Conservation (phyloP, 2,888 invertebrate species). For the Ernsta delagoae region DNA sequence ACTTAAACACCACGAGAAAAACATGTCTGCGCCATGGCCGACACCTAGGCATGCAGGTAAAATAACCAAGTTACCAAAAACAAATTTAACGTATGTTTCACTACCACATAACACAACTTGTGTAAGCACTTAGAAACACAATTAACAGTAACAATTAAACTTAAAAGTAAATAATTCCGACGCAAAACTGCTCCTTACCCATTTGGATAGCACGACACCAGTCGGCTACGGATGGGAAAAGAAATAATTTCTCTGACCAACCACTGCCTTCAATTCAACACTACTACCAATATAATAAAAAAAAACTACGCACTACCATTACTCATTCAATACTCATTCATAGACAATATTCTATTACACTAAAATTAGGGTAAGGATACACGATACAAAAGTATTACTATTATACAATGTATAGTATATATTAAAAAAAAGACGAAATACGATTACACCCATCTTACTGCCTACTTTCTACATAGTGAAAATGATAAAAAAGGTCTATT, state of each 20-base stretch:
- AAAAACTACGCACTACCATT: conserved; percentile 39
- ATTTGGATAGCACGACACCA: conserved; percentile 84
- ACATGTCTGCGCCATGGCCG: conserved; percentile 85
- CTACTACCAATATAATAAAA: conserved; percentile 60
- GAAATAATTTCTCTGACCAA: conserved; percentile 72
- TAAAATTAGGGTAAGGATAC: too few species aligned
- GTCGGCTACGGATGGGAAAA: conserved; percentile 85
- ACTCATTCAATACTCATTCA: not conserved
- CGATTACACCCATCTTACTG: too few species aligned
- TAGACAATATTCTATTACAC: not conserved
- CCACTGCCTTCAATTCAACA: conserved; percentile 64
- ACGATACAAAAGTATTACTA: too few species aligned
- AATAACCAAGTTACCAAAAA: conserved; percentile 30
- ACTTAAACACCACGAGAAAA: conserved; percentile 82
- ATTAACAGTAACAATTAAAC: conserved; percentile 53
- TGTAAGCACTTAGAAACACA: conserved; percentile 61
- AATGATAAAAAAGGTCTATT: too few species aligned
- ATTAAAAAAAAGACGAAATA: too few species aligned
- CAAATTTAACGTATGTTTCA: conserved; percentile 49
- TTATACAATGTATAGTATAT: too few species aligned
- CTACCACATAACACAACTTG: conserved; percentile 54
- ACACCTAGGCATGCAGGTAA: conserved; percentile 70
- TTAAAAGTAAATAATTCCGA: conserved; percentile 60
- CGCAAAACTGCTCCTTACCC: conserved; percentile 82
- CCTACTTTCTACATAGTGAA: too few species aligned